These are phyloP conservation scores for Colostygia pectinataria DNA, from an alignment of 2,888 invertebrate species.

Conservation along the genomic window DNA sequence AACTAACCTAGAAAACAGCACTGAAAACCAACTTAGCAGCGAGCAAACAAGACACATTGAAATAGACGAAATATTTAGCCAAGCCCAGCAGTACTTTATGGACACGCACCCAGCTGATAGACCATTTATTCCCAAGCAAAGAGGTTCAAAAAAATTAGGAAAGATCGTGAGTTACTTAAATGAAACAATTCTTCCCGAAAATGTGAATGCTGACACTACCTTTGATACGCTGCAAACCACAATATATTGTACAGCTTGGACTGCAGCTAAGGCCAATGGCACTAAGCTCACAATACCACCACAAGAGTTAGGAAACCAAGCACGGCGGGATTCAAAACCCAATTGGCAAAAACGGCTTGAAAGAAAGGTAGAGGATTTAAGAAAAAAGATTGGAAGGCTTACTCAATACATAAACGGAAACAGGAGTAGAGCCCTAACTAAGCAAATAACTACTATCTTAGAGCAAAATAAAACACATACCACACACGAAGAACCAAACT, in stretches of 20 bases:
- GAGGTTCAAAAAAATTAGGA: neutral
- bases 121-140: slow-evolving; percentile 2
- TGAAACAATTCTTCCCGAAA: neutral
- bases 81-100: neutral
- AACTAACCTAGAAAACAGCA: neutral
- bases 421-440: too few relatives aligned
- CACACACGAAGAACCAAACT: too few relatives aligned
- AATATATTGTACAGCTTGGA: slow-evolving; percentile 1
- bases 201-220: neutral
- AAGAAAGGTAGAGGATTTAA: neutral
- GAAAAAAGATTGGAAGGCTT: neutral
- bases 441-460: too few relatives aligned
- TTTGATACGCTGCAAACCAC: neutral
- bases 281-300: too few relatives aligned
- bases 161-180: neutral
- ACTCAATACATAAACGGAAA: too few relatives aligned
- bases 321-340: too few relatives aligned
- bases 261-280: neutral
- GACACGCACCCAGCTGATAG: neutral
- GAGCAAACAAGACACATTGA: neutral
- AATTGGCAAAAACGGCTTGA: too few relatives aligned
- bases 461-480: too few relatives aligned
- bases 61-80: neutral
- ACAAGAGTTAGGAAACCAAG: too few relatives aligned
- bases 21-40: neutral